A percentile compares a stretch with the other conserved stretches of the same genome.
Evolutionary conservation across 2,113 vertebrate genomes (phyloP).

Genomic region (Dicaeum eximium): DNA sequence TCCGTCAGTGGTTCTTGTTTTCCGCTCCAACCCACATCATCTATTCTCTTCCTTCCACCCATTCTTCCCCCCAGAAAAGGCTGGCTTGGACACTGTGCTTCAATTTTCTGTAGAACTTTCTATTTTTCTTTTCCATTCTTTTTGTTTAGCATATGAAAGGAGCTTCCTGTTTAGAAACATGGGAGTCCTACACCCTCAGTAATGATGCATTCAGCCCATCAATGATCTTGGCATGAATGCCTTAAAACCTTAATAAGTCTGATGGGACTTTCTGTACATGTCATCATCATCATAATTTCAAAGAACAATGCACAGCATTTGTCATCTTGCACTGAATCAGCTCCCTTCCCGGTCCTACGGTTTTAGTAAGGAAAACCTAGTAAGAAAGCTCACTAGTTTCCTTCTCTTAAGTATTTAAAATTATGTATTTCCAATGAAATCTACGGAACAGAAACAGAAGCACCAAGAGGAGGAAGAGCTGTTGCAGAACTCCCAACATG

Average conservation of each 20-base stretch:
- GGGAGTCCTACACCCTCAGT: conserved; percentile 44
- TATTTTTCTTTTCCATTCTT: conserved; percentile 53
- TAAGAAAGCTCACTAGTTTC: neutral
- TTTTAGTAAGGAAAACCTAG: neutral
- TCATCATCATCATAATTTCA: neutral
- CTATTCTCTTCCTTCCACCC: conserved; percentile 63
- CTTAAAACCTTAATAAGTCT: conserved; percentile 30
- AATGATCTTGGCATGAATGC: conserved; percentile 32
- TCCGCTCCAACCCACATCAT: conserved; percentile 57
- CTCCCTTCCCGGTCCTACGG: neutral
- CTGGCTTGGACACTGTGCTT: conserved; percentile 30
- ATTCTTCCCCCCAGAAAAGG: conserved; percentile 25
- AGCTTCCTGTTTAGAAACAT: conserved; percentile 58
- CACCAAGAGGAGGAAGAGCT: neutral
- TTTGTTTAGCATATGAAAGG: conserved; percentile 39
- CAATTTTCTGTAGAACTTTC: conserved; percentile 44
- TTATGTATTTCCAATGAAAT: neutral
- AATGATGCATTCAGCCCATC: conserved; percentile 57
- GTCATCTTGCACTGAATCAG: neutral
- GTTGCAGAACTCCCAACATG: neutral
- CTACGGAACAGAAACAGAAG: neutral
- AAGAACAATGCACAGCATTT: conserved; percentile 4
- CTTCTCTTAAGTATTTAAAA: neutral
- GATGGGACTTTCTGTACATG: conserved; percentile 34
- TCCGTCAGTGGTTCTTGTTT: conserved; percentile 45